Percentiles rank a stretch among this genome's conserved stretches.
Conservation (phyloP, 2,113 vertebrate genomes). For the Cryptomyrus ogoouensis region DNA sequence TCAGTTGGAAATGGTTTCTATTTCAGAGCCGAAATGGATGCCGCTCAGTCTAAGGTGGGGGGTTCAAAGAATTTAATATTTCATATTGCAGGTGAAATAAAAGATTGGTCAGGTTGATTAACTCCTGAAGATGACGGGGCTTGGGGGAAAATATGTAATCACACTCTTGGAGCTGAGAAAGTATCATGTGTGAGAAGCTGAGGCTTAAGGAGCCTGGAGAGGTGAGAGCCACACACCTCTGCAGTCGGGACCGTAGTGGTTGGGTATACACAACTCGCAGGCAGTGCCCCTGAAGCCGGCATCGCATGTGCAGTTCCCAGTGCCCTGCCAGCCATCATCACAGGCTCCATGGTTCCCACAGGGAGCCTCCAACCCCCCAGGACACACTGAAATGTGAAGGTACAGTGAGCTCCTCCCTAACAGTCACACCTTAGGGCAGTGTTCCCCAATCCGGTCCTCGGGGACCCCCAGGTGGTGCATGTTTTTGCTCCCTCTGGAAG, state of each 20-base stretch:
- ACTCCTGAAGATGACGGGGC: neutral
- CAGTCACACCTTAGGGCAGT: neutral
- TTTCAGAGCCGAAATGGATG: neutral
- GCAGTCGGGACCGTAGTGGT: slow-evolving; percentile 73
- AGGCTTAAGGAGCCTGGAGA: neutral
- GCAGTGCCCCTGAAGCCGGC: slow-evolving; percentile 67
- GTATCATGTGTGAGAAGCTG: neutral
- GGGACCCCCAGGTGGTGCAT: neutral
- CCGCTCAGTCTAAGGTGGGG: neutral
- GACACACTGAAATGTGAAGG: slow-evolving; percentile 65
- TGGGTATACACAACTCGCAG: slow-evolving; percentile 66
- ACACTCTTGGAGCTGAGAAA: neutral
- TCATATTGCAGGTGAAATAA: neutral
- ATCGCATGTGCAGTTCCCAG: slow-evolving; percentile 67
- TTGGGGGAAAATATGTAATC: neutral
- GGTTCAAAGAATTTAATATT: neutral
- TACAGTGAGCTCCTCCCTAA: neutral
- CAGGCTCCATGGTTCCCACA: slow-evolving; percentile 70
- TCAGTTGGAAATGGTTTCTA: neutral
- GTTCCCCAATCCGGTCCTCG: neutral
- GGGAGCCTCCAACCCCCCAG: slow-evolving; percentile 72
- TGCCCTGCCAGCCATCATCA: slow-evolving; percentile 58
- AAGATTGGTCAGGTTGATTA: neutral
- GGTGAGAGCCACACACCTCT: slow-evolving; percentile 56
- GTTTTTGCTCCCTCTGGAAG: neutral